A percentile compares a stretch with the other conserved stretches of the same genome.
Conservation (phyloP, 2,113 vertebrate genomes). For the Callorhinus ursinus region DNA sequence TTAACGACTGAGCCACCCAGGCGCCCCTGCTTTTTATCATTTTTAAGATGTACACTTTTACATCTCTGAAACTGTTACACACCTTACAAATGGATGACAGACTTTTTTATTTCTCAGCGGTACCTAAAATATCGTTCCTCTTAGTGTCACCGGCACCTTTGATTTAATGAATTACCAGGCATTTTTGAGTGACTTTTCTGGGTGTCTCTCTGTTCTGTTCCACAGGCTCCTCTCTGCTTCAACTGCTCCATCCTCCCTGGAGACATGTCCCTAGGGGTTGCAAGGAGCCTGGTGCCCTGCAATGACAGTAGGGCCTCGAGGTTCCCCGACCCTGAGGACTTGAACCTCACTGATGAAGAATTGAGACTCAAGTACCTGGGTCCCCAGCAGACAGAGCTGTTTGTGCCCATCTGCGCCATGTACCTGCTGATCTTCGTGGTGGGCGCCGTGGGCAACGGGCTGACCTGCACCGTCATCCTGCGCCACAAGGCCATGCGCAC, state of each 20-base stretch:
- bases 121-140: background rate
- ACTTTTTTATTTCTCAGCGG: background rate
- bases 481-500: constrained; percentile 94
- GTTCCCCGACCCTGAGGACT: constrained; percentile 72
- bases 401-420: constrained; percentile 90
- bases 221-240: constrained; percentile 51
- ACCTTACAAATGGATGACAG: background rate
- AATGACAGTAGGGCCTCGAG: constrained; percentile 80
- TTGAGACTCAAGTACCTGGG: constrained; percentile 91
- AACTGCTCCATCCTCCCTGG: constrained; percentile 44
- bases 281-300: constrained; percentile 66
- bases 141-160: background rate
- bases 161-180: background rate
- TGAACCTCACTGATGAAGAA: constrained; percentile 88
- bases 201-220: background rate
- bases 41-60: background rate
- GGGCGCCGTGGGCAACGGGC: constrained; percentile 90
- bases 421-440: constrained; percentile 94
- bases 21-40: background rate
- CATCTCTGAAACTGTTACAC: background rate
- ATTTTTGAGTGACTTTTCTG: background rate
- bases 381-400: constrained; percentile 88
- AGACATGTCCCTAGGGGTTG: constrained; percentile 4
- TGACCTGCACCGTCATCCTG: constrained; percentile 94
- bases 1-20: no score